Percentiles rank a stretch among this genome's conserved stretches.
Conservation (phyloP, 2,888 invertebrate species). For the Platynereis dumerilii region DNA sequence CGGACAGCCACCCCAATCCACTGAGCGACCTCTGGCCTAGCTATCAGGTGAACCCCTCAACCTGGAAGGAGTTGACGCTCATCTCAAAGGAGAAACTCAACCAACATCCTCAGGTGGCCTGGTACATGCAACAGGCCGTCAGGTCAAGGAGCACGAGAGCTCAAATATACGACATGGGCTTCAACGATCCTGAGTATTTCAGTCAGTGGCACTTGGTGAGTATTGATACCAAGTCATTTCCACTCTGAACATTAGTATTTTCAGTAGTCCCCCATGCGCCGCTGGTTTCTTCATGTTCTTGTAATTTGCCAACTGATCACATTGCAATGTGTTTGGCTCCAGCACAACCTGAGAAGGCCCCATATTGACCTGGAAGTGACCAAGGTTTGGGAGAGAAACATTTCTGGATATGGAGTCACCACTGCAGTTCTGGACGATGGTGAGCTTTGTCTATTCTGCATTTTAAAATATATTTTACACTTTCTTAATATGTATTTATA, state of each 20-base stretch:
- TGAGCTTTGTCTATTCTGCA: too few relatives aligned
- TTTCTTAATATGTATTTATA: too few relatives aligned
- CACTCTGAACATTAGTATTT: too few relatives aligned
- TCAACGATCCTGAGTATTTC: conserved; percentile 48
- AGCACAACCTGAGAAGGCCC: conserved; percentile 43
- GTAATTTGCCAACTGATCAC: too few relatives aligned
- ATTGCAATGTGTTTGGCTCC: too few relatives aligned
- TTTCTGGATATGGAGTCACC: conserved; percentile 56
- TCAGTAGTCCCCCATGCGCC: too few relatives aligned
- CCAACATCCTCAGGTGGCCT: conserved; percentile 42
- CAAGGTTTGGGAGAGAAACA: conserved; percentile 52
- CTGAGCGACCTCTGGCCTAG: too few relatives aligned
- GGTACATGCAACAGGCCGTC: conserved; percentile 48
- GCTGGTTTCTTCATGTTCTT: too few relatives aligned
- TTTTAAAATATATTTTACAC: not conserved
- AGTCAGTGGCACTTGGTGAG: conserved; percentile 61
- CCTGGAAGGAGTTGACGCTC: too few relatives aligned
- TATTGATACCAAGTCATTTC: too few relatives aligned
- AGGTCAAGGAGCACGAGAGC: conserved; percentile 17
- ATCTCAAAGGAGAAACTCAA: conserved; percentile 30
- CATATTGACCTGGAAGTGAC: conserved; percentile 59
- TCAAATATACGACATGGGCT: not conserved
- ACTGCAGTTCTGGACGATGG: conserved; percentile 62
- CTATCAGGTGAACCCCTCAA: conserved; percentile 28
- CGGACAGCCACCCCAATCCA: too few relatives aligned